Evolutionary conservation across 2,888 invertebrate genomes (phyloP).

Genomic region (Orthosia cruda): DNA sequence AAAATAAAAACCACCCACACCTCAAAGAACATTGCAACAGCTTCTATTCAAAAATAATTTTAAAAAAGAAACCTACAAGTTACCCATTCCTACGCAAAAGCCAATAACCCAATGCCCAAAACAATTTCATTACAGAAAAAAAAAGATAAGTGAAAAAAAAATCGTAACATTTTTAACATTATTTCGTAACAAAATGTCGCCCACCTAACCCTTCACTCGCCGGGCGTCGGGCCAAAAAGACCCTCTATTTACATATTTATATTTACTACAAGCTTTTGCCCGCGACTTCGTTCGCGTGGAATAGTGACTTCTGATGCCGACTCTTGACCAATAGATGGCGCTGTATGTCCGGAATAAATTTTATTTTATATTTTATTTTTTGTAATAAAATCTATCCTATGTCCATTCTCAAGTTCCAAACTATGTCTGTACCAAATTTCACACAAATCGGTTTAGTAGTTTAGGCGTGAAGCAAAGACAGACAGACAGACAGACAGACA

Average conservation of each 20-base stretch:
- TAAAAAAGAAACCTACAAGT: conserved; percentile 2
- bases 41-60: conserved; percentile 13
- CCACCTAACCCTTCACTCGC: conserved; percentile 67
- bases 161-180: conserved; percentile 64
- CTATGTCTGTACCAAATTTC: too few species aligned
- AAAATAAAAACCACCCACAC: not conserved
- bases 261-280: too few species aligned
- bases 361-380: too few species aligned
- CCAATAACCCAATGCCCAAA: conserved; percentile 50
- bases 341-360: too few species aligned
- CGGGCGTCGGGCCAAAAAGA: conserved; percentile 45
- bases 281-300: too few species aligned
- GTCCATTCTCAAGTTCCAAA: too few species aligned
- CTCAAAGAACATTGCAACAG: conserved; percentile 5
- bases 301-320: too few species aligned
- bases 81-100: conserved; percentile 11
- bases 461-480: too few species aligned
- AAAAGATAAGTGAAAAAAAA: conserved; percentile 36
- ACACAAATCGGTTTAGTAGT: too few species aligned
- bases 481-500: too few species aligned
- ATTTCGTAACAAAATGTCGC: conserved; percentile 70
- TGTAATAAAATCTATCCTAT: too few species aligned
- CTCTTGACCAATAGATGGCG: too few species aligned
- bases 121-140: conserved; percentile 33
- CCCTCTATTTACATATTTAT: conserved; percentile 78